phyloP scores from a whole-genome alignment of 2,113 vertebrate species.

The Eulacestoma nigropectus region DNA sequence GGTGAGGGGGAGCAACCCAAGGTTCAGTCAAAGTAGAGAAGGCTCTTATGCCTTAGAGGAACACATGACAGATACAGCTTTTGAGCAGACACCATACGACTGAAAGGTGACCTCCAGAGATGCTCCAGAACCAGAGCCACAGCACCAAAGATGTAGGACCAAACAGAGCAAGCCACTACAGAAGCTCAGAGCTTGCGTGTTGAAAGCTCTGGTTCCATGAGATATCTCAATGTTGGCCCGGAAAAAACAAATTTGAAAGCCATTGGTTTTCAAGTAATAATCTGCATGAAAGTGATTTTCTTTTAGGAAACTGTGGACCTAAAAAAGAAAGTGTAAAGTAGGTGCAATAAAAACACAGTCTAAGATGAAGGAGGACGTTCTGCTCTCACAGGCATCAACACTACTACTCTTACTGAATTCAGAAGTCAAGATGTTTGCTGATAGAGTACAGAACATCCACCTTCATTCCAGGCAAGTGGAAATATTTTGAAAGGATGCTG shows the following conservation, averaged over 20 bases:
- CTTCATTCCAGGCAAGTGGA: background rate
- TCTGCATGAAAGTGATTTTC: background rate
- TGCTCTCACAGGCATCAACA: background rate
- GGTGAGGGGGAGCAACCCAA: background rate
- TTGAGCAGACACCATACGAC: background rate
- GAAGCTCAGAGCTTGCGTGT: slow-evolving; percentile 77
- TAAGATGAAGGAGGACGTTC: background rate
- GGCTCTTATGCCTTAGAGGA: fast-evolving
- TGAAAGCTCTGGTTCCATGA: slow-evolving; percentile 74
- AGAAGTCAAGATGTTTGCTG: background rate
- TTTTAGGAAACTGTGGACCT: background rate
- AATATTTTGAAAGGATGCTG: background rate
- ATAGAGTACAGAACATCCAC: background rate
- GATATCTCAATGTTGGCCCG: slow-evolving; percentile 71
- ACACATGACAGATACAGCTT: background rate
- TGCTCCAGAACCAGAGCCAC: background rate
- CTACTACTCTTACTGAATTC: background rate
- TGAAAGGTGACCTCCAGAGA: background rate
- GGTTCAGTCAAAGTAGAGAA: background rate
- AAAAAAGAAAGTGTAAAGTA: background rate
- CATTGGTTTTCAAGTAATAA: background rate
- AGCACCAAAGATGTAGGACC: background rate
- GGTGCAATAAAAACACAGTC: background rate
- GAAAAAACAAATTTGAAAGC: slow-evolving; percentile 39
- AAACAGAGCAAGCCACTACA: slow-evolving; percentile 61